Base-by-base conservation (phyloP, 2,113 vertebrate species). In the Clupea harengus region DNA sequence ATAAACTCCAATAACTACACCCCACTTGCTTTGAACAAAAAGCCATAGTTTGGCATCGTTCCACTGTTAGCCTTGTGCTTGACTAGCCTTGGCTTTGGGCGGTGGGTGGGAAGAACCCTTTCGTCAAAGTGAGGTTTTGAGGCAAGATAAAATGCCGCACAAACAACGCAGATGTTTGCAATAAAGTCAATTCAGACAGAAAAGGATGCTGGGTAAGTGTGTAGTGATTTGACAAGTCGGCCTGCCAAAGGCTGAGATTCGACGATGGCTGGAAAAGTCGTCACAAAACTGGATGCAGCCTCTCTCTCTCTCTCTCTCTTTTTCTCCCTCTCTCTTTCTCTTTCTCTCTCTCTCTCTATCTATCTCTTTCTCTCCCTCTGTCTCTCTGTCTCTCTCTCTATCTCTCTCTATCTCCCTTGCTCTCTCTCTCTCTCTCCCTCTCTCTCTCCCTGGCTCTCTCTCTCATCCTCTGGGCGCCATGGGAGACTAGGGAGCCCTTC, bases 91-190 rank as follows among this genome's bases (percentile, higher is more conserved):
- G 54, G 82, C 54, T 72, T 8, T 81, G n/a, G 64, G 64, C 2
- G 64, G 72, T 45, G 25, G 18, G 82, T 13, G 11, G 50, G 22
- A 80, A 83, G 1, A 84, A 6, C 86, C 1, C 25, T 86, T 72
- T 57, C 45, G 89, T 28, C 78, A 46, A 83, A 49, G 54, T 49
- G 78, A 86, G 84, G 84, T 78, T 85, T 81, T 50, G 72, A 22
- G 17, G 80, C 60, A 32, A n/a, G 25, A 86, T 49, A 81, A 81
- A 80, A 84, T 13, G 28, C 60, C 20, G 82, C 85, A 86, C 87
- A 89, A 60, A 86, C 88, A 78, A 46, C 64, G 54, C 95, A 96
- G 95, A 93, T 96, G 96, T 93, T 93, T 93, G 91, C 90, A 91
- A 92, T 95, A 90, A 96, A 87, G 86, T 87, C 7, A 64, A 86